A percentile compares a stretch with the other conserved stretches of the same genome.
Conservation (phyloP, 2,888 invertebrate species). For the Fragum fragum region DNA sequence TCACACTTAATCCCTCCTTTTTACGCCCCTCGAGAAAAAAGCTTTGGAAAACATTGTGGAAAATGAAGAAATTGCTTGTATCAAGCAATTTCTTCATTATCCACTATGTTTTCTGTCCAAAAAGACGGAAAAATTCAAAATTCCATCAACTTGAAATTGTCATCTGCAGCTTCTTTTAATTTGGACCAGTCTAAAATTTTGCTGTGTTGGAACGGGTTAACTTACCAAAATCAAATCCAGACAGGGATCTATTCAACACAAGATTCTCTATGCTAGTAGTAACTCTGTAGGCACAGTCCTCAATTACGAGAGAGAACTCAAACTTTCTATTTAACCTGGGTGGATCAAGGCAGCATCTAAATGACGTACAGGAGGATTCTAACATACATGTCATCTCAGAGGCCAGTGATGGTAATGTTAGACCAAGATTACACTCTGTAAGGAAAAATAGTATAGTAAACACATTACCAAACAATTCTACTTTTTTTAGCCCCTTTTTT, state of each 20-base stretch:
- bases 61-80: no score
- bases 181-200: no score
- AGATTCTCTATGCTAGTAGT: constrained; percentile 64
- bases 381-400: constrained; percentile 45
- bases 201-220: no score
- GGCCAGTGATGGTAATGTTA: constrained; percentile 28
- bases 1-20: no score
- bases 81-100: no score
- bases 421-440: constrained; percentile 19
- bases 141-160: no score
- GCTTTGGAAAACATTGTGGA: no score
- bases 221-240: constrained; percentile 54
- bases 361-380: constrained; percentile 50
- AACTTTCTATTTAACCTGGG: constrained; percentile 42
- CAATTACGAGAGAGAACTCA: constrained; percentile 44
- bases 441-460: neutral
- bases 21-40: no score
- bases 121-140: no score
- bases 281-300: constrained; percentile 60
- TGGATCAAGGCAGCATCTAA: constrained; percentile 59
- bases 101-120: no score
- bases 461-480: neutral
- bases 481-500: no score
- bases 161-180: no score
- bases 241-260: constrained; percentile 54